Evolutionary conservation across 2,888 invertebrate species (phyloP), one percentile per base, ranked within the genome.

Genomic region (Congeria kusceri): DNA sequence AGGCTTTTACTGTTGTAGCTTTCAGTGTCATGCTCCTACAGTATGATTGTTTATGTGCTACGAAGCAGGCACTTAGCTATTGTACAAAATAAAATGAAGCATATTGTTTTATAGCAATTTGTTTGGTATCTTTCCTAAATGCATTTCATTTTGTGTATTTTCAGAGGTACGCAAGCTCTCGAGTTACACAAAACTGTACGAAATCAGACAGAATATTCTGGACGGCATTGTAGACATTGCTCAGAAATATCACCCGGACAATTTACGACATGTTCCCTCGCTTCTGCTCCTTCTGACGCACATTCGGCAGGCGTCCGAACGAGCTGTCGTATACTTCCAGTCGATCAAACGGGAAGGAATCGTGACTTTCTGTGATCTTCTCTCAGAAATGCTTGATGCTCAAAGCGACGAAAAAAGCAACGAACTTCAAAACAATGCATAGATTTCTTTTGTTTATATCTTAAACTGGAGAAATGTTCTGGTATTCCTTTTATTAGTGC

Each of bases 301-400:
- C 76, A 86, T 91, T 32, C 82, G 90, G 20, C 90, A 90, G 76
- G 90, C 90, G 0, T 88, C 89, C 4, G 89, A 90, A 59, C 86
- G 90, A 7, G 90, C 88, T n/a, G 89, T 89, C 18, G 75, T 88
- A 5, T 90, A 88, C 78, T 90, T 91, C 78, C 90, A 89, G 80
- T 86, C 82, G 49, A 84, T 90, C 32, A 91, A 91, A 77, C 79
- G 76, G 32, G 91, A 90, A 73, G 91, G 90, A 28, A 73, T 72
- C 23, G 90, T 91, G 64, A 80, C 85, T 9, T 90, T 91, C 80
- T 90, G 91, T 85, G 91, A 91, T 77, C 77, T 91, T 20, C 67
- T 91, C 11, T 88, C 86, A 18, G 91, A 91, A 77, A 91, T 91
- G 91, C 70, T 91, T 25, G 91, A 91, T 57, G 89, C 91, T 62